phyloP scores from a whole-genome alignment of 2,113 vertebrate species.

The Tyrannus savana region DNA sequence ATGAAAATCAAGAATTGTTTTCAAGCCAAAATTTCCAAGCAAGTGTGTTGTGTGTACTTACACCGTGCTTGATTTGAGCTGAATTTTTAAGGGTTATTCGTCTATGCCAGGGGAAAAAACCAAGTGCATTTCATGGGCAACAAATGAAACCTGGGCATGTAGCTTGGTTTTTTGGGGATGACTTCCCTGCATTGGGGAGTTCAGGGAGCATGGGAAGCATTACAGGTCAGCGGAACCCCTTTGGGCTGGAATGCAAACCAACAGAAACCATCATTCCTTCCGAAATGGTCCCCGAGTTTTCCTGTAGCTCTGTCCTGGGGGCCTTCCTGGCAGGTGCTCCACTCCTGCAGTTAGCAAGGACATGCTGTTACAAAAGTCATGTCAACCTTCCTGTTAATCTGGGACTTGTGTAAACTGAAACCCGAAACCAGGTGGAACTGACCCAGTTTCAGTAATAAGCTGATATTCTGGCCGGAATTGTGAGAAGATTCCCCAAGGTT shows the following conservation, averaged over 20 bases:
- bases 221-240: not conserved
- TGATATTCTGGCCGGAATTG: slow-evolving; percentile 1
- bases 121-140: not conserved
- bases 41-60: not conserved
- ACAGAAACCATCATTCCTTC: not conserved
- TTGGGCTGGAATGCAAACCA: not conserved
- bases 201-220: not conserved
- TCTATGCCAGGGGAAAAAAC: not conserved
- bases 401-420: slow-evolving; percentile 55
- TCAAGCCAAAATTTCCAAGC: not conserved
- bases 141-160: not conserved
- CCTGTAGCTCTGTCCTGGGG: not conserved
- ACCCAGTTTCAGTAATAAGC: slow-evolving; percentile 29
- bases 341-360: not conserved
- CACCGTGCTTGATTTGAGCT: not conserved
- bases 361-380: not conserved
- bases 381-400: slow-evolving; percentile 34
- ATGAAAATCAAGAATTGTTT: not conserved
- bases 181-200: not conserved
- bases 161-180: not conserved
- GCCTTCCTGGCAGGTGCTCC: not conserved
- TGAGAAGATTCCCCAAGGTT: not conserved
- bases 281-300: accelerated
- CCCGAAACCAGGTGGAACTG: not conserved
- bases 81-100: not conserved